Conservation (phyloP, 2,888 invertebrate species). For the Steinernema carpocapsae region DNA sequence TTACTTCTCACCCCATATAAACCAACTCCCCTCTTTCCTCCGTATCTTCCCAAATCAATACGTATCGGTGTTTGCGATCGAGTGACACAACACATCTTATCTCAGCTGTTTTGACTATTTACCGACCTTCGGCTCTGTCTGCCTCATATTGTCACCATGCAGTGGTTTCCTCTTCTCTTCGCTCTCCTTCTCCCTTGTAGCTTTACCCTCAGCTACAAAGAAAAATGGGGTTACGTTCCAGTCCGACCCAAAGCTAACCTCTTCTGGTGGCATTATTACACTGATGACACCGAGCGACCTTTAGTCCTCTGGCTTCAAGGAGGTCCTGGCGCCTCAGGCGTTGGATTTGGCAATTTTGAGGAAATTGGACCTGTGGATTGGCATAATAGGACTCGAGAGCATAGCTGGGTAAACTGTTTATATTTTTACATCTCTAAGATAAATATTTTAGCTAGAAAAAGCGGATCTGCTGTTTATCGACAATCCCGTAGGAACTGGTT, state of each 20-base stretch:
- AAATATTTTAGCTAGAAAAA: conserved; percentile 1
- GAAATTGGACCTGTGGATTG: conserved; percentile 81
- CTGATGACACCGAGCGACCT: conserved; percentile 72
- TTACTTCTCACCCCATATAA: no score
- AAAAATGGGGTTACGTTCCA: conserved; percentile 1
- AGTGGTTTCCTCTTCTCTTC: not conserved
- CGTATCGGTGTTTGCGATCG: no score
- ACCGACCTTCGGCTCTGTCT: no score
- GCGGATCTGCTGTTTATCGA: conserved; percentile 83
- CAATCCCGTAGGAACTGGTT: conserved; percentile 86
- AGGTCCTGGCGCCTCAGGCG: conserved; percentile 82
- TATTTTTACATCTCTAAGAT: no score
- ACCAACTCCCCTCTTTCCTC: no score
- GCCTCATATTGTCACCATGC: no score
- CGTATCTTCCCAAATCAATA: no score
- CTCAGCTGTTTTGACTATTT: no score
- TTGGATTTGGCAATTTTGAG: conserved; percentile 85
- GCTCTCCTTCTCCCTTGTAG: not conserved
- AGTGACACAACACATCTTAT: no score
- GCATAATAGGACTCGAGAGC: conserved; percentile 76
- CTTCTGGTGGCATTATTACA: conserved; percentile 24
- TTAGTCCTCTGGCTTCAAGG: conserved; percentile 87
- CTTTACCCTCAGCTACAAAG: conserved; percentile 6
- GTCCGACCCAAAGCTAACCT: not conserved
- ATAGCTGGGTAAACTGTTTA: conserved; percentile 78